Evolutionary conservation across 2,797 vertebrate genomes (phyloP).

Genomic region (Nasua narica): DNA sequence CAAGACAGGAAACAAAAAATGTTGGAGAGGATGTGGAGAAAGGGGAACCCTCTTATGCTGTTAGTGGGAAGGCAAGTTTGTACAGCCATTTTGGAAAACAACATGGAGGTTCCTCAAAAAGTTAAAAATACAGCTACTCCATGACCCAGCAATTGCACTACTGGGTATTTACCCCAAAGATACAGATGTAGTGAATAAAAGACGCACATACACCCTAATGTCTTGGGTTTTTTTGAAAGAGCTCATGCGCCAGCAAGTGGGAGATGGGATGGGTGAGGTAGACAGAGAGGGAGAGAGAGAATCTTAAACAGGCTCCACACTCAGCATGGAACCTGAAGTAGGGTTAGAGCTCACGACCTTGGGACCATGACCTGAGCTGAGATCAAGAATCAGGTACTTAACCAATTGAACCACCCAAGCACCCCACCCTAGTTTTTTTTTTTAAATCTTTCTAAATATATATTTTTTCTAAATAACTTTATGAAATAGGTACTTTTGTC

Average conservation of each 20-base stretch:
- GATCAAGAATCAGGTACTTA: not conserved
- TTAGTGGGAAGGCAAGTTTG: too few species aligned
- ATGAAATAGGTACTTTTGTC: not conserved
- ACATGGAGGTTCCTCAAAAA: too few species aligned
- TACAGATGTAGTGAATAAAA: too few species aligned
- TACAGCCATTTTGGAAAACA: too few species aligned
- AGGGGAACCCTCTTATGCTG: too few species aligned
- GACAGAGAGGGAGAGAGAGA: too few species aligned
- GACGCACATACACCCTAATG: too few species aligned
- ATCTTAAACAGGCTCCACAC: not conserved
- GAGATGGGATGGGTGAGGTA: not conserved
- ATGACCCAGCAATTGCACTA: too few species aligned
- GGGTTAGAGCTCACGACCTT: not conserved
- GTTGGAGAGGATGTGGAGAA: too few species aligned
- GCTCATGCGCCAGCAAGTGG: not conserved
- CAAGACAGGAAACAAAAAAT: too few species aligned
- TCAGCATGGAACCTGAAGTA: not conserved
- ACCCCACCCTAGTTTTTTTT: not conserved
- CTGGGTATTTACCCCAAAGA: too few species aligned
- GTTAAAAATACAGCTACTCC: too few species aligned
- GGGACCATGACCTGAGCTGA: not conserved
- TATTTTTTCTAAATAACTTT: not conserved
- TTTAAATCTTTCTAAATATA: not conserved
- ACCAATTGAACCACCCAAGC: not conserved
- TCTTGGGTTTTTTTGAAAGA: not conserved